Base-by-base conservation (phyloP, 2,888 invertebrate species). In the Mimas tiliae region DNA sequence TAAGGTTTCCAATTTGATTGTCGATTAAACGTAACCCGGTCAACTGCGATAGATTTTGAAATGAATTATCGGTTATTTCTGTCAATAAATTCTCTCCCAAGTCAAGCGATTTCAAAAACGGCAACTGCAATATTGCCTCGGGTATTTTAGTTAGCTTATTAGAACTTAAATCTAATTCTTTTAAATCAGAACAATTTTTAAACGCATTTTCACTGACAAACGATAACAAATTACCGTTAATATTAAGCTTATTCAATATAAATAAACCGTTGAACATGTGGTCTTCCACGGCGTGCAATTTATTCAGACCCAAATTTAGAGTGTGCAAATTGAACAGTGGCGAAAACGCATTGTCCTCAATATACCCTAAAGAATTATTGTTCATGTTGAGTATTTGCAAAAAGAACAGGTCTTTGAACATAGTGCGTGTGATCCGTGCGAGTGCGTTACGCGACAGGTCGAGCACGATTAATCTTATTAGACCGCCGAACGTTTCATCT, bases 21-120 rank as follows among this genome's bases (percentile, higher is more conserved):
- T 98, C 97, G 76, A 98, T 98, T 80, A 99, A 91, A 67, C 98
- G 95, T 72, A 99, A 92, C 48, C 98, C 97, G 69, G 97, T 97
- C 77, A 99, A 91, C 86, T 98, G 97, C 74, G 96, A 96, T 74
- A 99, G 94, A 87, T 97, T 97, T 83, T 95, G 95, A 85, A 99
- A 97, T 33, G 97, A 97, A 73, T 96, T 96, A 80, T 98, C 97
- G 74, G 95, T 95, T 80, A 99, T 96, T 72, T 96, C 95, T 70
- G 95, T 95, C 76, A 99, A 96, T 85, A 96, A 96, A 93, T 99
- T 99, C 89, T 98, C 98, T 65, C 98, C 98, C 84, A 99, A 94
- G 88, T 98, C 98, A 71, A 99, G 94, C 11, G 97, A 97, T 90
- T 97, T 97, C 81, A 99, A 94, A 86, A 97, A 97, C 72, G 96